Evolutionary conservation across 2,797 vertebrate genomes (phyloP).

Genomic region (Morus bassanus): DNA sequence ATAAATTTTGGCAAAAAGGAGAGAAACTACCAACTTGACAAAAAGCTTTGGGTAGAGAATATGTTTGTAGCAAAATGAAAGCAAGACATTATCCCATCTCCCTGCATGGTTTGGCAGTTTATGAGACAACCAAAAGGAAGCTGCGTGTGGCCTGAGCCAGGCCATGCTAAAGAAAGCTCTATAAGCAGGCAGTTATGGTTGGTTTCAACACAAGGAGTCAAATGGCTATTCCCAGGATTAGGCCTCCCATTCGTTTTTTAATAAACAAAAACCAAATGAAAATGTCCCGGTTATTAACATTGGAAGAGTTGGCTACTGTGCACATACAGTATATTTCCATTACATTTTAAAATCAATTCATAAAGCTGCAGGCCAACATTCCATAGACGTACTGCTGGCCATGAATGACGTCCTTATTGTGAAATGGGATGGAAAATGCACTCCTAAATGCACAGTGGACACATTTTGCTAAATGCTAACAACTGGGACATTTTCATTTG

Average conservation of each 20-base stretch:
- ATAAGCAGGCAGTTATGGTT: not conserved
- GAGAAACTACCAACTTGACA: slow-evolving; percentile 25
- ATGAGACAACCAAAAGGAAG: slow-evolving; percentile 27
- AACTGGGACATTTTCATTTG: slow-evolving; percentile 59
- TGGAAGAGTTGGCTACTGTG: slow-evolving; percentile 65
- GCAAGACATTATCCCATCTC: slow-evolving; percentile 10
- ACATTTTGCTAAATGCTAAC: slow-evolving; percentile 50
- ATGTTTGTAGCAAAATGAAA: slow-evolving; percentile 29
- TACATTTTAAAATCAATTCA: slow-evolving; percentile 59
- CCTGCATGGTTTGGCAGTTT: not conserved
- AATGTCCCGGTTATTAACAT: slow-evolving; percentile 44
- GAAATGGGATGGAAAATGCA: slow-evolving; percentile 49
- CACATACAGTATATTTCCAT: slow-evolving; percentile 55
- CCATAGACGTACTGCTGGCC: slow-evolving; percentile 19
- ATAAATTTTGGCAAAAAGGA: not conserved
- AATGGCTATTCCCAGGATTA: slow-evolving; percentile 43
- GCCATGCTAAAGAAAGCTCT: slow-evolving; percentile 10
- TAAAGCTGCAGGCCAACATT: slow-evolving; percentile 65
- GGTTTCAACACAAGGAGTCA: slow-evolving; percentile 28
- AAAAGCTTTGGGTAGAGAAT: not conserved
- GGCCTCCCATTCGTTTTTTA: slow-evolving; percentile 21
- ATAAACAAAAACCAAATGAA: slow-evolving; percentile 53
- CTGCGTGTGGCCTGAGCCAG: slow-evolving; percentile 33
- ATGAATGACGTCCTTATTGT: slow-evolving; percentile 54
- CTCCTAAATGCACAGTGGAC: slow-evolving; percentile 53